Evolutionary conservation across 2,113 vertebrate genomes (phyloP).

Genomic region (Misgurnus anguillicaudatus): DNA sequence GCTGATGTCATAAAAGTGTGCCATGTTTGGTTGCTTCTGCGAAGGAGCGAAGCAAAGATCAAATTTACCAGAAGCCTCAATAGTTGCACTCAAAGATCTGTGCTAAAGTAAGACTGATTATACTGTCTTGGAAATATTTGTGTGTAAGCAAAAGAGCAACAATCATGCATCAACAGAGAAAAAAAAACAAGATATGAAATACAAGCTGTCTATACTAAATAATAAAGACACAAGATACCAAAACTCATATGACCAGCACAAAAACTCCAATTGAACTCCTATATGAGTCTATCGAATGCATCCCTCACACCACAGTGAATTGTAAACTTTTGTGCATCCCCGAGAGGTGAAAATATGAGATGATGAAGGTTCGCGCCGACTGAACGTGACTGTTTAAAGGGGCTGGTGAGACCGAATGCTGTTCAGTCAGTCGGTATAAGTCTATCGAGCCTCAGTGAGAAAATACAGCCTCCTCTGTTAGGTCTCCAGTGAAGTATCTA

Average conservation of each 20-base stretch:
- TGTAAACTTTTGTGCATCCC: slow-evolving; percentile 15
- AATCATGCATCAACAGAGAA: slow-evolving; percentile 7
- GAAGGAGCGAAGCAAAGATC: slow-evolving; percentile 60
- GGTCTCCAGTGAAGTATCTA: slow-evolving; percentile 37
- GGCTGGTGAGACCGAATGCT: neutral
- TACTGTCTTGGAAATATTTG: slow-evolving; percentile 64
- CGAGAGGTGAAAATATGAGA: slow-evolving; percentile 1
- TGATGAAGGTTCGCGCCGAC: slow-evolving; percentile 2
- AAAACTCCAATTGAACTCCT: neutral
- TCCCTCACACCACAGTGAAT: neutral
- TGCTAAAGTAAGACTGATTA: slow-evolving; percentile 71
- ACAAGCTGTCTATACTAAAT: neutral
- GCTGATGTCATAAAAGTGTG: slow-evolving; percentile 70
- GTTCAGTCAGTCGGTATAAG: slow-evolving; percentile 1
- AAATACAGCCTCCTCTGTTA: slow-evolving; percentile 8
- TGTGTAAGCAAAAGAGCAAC: slow-evolving; percentile 37
- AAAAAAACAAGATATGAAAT: neutral
- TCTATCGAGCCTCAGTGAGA: slow-evolving; percentile 14
- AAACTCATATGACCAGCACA: neutral
- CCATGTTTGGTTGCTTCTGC: slow-evolving; percentile 60
- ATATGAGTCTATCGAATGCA: slow-evolving; percentile 15
- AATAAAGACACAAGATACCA: neutral
- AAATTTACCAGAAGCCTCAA: slow-evolving; percentile 49
- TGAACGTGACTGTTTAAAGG: neutral
- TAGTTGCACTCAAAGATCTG: slow-evolving; percentile 48